Conservation (phyloP, 1,140 invertebrate species). For the Micrasema longulum region DNA sequence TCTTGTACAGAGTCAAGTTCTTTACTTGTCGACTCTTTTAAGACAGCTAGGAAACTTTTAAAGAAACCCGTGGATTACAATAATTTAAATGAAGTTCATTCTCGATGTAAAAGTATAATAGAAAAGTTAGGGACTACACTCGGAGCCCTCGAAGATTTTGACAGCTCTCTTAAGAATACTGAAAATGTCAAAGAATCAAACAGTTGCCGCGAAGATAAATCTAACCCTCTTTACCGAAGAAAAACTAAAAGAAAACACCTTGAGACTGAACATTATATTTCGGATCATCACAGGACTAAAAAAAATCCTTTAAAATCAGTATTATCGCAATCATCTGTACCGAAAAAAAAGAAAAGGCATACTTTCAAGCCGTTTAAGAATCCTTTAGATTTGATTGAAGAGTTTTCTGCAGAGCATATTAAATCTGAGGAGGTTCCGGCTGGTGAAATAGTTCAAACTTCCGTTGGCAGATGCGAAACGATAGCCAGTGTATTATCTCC, state of each 20-base stretch:
- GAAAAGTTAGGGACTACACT: conserved; percentile 28
- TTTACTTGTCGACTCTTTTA: conserved; percentile 17
- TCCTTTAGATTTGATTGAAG: no score
- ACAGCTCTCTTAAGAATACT: neutral
- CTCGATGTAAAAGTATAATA: conserved; percentile 34
- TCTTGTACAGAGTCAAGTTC: conserved; percentile 14
- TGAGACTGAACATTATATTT: no score
- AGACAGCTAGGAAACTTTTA: conserved; percentile 34
- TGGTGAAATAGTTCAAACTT: no score
- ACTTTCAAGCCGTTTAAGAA: conserved; percentile 11
- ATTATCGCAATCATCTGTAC: neutral
- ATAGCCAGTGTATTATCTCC: conserved; percentile 34
- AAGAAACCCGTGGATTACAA: conserved; percentile 40
- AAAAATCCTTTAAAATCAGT: neutral
- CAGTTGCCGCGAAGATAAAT: no score
- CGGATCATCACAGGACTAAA: no score
- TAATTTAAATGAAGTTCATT: conserved; percentile 34
- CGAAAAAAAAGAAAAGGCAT: conserved; percentile 18
- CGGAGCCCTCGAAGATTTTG: conserved; percentile 8
- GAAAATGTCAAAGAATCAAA: no score
- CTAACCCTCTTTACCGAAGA: neutral
- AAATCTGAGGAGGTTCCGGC: no score
- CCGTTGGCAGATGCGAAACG: neutral
- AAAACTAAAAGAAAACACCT: conserved; percentile 2
- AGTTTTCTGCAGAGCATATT: no score